These are phyloP conservation scores for Pedetes capensis DNA, from an alignment of 2,113 vertebrate genomes.

Conservation along the genomic window DNA sequence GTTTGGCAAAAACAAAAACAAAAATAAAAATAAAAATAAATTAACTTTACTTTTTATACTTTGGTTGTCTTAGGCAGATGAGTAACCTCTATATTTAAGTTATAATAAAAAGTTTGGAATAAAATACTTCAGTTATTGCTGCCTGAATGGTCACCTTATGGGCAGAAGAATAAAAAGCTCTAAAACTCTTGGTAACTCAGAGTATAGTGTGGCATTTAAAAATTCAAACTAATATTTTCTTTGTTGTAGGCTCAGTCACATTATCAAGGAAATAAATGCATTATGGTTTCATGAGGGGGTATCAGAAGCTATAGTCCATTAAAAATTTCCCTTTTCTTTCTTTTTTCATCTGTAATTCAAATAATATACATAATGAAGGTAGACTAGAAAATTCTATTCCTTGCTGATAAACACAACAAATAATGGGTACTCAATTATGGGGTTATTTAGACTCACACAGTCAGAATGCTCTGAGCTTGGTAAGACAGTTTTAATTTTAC, in stretches of 20 bases:
- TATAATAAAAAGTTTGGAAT: constrained; percentile 12
- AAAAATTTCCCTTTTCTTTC: not conserved
- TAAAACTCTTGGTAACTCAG: constrained; percentile 23
- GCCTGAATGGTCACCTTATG: constrained; percentile 15
- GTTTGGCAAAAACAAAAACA: not conserved
- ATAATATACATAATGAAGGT: not conserved
- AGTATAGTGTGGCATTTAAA: not conserved
- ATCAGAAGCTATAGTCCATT: not conserved
- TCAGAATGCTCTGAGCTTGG: not conserved
- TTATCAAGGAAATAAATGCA: constrained; percentile 43
- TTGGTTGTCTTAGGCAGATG: constrained; percentile 35
- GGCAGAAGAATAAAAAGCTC: not conserved
- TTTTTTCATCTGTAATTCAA: constrained; percentile 4
- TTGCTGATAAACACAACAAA: constrained; percentile 18
- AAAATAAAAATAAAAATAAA: constrained; percentile 11
- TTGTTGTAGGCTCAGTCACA: not conserved
- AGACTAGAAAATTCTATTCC: not conserved
- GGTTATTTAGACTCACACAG: not conserved
- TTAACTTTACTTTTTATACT: no score
- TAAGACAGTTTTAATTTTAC: constrained; percentile 31
- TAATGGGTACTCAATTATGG: not conserved
- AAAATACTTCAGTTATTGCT: constrained; percentile 19
- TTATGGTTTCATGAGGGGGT: not conserved
- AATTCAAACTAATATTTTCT: not conserved
- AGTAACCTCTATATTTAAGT: constrained; percentile 48